phyloP scores from a whole-genome alignment of 2,797 vertebrate genomes.

The Sebastes nivosus region DNA sequence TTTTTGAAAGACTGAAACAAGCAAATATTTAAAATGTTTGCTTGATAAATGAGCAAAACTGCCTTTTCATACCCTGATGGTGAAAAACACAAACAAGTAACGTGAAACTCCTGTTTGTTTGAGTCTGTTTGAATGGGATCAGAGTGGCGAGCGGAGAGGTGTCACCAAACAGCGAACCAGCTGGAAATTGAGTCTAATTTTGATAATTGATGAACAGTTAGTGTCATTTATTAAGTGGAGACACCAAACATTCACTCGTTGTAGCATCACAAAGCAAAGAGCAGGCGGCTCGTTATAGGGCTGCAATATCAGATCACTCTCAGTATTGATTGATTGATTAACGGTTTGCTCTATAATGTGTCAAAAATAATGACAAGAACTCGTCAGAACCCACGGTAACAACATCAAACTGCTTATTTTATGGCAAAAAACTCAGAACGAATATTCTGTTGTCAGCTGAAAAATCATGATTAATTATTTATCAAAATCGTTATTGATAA shows the following conservation, averaged over 20 bases:
- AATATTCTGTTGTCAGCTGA: neutral
- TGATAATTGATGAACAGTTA: neutral
- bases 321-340: neutral
- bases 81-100: no score
- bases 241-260: neutral
- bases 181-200: constrained; percentile 2
- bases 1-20: neutral
- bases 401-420: neutral
- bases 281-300: neutral
- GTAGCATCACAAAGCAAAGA: neutral
- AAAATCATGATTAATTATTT: neutral
- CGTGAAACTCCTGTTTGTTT: no score
- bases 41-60: no score
- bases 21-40: no score
- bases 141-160: neutral
- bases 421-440: neutral
- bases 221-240: constrained; percentile 4
- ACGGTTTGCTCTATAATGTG: neutral
- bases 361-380: neutral
- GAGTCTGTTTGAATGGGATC: neutral
- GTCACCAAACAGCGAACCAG: neutral
- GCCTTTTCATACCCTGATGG: no score
- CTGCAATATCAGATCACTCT: neutral
- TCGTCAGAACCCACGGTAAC: neutral
- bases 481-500: neutral